These are phyloP conservation scores for Dynastes hyllus DNA, from an alignment of 2,888 invertebrate species.

Conservation along the genomic window DNA sequence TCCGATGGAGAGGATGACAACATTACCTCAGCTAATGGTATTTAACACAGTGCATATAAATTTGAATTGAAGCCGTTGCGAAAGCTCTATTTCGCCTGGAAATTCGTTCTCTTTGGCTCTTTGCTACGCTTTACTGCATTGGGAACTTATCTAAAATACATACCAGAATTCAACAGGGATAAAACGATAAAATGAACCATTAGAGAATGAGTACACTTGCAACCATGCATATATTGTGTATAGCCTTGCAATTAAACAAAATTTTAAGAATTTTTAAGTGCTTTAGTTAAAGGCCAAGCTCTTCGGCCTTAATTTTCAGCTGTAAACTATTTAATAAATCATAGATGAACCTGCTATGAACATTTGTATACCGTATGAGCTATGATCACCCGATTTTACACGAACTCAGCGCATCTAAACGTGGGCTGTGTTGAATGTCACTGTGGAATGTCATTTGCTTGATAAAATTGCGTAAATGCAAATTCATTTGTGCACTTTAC, in stretches of 20 bases:
- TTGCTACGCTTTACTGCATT: not conserved
- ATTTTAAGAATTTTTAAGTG: too few species aligned
- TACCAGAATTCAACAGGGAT: not conserved
- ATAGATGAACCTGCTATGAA: too few species aligned
- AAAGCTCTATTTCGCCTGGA: conserved; percentile 17
- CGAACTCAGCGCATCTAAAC: too few species aligned
- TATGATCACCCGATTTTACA: too few species aligned
- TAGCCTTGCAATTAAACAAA: not conserved
- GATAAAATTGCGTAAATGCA: too few species aligned
- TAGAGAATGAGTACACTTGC: not conserved
- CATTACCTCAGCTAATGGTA: conserved; percentile 57
- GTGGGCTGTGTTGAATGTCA: too few species aligned
- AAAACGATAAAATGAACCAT: not conserved
- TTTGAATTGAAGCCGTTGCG: conserved; percentile 25
- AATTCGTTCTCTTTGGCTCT: conserved; percentile 10
- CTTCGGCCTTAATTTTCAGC: too few species aligned
- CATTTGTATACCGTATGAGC: too few species aligned
- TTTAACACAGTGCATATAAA: conserved; percentile 57
- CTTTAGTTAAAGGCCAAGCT: too few species aligned
- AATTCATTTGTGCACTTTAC: too few species aligned
- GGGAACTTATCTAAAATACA: not conserved
- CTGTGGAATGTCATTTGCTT: too few species aligned
- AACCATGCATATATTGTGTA: not conserved
- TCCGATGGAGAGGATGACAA: conserved; percentile 49
- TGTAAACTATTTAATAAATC: too few species aligned